Evolutionary conservation across 1,140 invertebrate species (phyloP), one percentile per base, ranked within the genome.

Genomic region (Papilio machaon): DNA sequence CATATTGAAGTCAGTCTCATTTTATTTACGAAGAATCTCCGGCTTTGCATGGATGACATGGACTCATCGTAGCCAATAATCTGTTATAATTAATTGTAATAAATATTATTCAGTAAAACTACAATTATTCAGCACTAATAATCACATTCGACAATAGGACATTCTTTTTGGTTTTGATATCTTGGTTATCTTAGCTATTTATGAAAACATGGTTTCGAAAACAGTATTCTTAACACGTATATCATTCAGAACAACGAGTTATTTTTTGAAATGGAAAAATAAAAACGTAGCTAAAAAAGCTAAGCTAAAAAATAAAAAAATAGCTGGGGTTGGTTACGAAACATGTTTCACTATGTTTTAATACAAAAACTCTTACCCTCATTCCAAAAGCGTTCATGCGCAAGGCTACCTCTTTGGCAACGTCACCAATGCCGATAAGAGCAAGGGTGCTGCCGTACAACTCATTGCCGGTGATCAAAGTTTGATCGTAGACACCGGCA

Each of bases 321-420:
- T 43, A 2, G 38, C 38, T 6, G 4, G 7, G 4, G 7, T 43
- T 43, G 38, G 7, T 43, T 54, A 54, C 15, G 52, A 17, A n/a
- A 17, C 17, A 54, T 17, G 52, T 54, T 17, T 1, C 15, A 6
- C 17, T 30, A 30, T n/a, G 10, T 9, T 64, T 30, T 64, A 35
- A 15, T 35, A 67, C 13, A 35, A 67, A 67, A 67, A 30, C 35
- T 30, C 30, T 67, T 67, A 99, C 97, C 90, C 96, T 98, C 99
- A 99, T 99, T 79, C 98, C 99, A 95, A 98, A 99, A 0, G 98
- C 96, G 91, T 98, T 97, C 99, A 99, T 99, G 82, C 99, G 95
- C 11, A 95, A 91, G 7, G 98, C 98, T 0, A 99, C 99, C 95
- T 99, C 99, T 77, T 97, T 96, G 23, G 99, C 99, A 84, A 99